These are phyloP conservation scores for Scomber japonicus DNA, from an alignment of 2,113 vertebrate genomes.

Conservation along the genomic window DNA sequence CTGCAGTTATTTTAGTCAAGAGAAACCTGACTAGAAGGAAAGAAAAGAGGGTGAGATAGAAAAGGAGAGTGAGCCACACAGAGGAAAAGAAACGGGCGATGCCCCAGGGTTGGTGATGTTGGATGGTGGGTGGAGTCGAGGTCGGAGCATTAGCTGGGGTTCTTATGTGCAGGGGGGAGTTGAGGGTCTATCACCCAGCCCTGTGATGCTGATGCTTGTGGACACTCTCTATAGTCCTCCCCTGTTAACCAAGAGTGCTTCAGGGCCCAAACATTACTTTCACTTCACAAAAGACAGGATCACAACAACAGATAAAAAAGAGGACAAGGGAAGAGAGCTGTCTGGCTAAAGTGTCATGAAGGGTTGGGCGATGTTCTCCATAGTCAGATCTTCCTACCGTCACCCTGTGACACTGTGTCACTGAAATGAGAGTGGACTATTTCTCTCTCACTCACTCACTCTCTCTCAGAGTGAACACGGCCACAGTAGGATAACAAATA, in stretches of 20 bases:
- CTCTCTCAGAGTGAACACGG: no score
- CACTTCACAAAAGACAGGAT: slow-evolving; percentile 73
- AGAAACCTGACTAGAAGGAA: background rate
- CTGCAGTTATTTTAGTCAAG: background rate
- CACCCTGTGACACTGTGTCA: no score
- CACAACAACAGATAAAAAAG: slow-evolving; percentile 66
- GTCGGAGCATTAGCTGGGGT: slow-evolving; percentile 43
- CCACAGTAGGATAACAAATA: no score
- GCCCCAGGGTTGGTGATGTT: slow-evolving; percentile 46
- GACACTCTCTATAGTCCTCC: slow-evolving; percentile 71
- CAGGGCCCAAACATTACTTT: slow-evolving; percentile 77
- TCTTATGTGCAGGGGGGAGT: slow-evolving; percentile 47
- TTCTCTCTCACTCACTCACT: no score
- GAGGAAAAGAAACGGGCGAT: slow-evolving; percentile 18
- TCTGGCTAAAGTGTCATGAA: slow-evolving; percentile 53
- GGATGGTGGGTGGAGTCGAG: slow-evolving; percentile 36
- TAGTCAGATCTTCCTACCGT: no score
- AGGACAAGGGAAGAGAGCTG: slow-evolving; percentile 57
- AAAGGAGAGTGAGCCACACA: slow-evolving; percentile 1
- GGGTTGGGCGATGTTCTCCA: no score
- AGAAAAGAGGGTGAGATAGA: background rate
- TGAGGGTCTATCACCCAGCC: slow-evolving; percentile 53
- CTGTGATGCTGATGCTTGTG: slow-evolving; percentile 76
- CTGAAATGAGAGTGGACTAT: no score
- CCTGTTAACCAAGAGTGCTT: slow-evolving; percentile 64